Evolutionary conservation across 2,888 invertebrate genomes (phyloP), one percentile per base, ranked within the genome.

Genomic region (Neoaliturus tenellus): DNA sequence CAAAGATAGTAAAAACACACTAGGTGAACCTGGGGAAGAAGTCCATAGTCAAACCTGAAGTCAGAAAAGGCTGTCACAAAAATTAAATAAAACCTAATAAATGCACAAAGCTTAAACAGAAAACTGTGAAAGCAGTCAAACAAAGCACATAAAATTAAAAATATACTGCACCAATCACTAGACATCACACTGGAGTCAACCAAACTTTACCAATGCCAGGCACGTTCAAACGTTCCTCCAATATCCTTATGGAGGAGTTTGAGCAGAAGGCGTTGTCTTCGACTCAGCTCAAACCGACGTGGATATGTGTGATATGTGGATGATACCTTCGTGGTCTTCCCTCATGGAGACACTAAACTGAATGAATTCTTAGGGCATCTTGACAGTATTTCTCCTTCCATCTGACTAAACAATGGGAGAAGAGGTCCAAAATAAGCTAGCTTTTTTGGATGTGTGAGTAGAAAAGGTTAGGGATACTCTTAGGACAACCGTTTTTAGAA

Each of bases 401-500:
- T 67, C 23, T 33, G 67, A 28, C 67, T 67, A 20, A n/a, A 67
- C 67, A 28, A 67, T 31, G 67, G 67, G 31, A 28, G 28, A 33
- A 14, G 31, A 67, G 31, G 33, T 31, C 67, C 28, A 67, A 31
- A 67, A 31, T 33, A 58, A 58, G 23, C 28, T 58, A 23, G 25
- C 58, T 6, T 58, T 67, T 28, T 33, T 67, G 67, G 67, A 67
- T 67, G 67, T 67, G 5, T 71, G 41, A n/a, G 71, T 71, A 35
- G 71, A 39, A 71, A 41, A 39, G 6, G 20, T 20, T 39, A 71
- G 35, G 71, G 6, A 20, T 20, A 2, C 14, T 10, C 71, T 71
- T 71, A 71, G 23, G 71, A 71, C 71, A 71, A 39, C 71, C 3
- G 71, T 71, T 71, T 71, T 33, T 17, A 23, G n/a, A 23, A 71